Percentiles rank a stretch among this genome's conserved stretches.
Conservation (phyloP, 2,113 vertebrate species). For the Chamaea fasciata region DNA sequence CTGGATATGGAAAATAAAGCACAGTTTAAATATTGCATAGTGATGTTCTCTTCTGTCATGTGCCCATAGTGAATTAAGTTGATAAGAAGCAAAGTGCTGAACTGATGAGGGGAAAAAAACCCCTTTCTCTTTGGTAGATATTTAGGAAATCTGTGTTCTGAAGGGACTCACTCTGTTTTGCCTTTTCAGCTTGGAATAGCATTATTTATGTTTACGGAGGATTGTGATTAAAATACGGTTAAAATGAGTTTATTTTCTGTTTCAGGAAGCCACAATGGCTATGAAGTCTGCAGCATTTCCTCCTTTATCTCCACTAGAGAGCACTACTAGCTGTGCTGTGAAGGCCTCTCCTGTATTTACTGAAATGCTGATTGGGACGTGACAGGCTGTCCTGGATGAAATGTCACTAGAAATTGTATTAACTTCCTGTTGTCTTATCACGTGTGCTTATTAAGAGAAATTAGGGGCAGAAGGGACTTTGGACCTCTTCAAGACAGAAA, state of each 20-base stretch:
- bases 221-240: neutral
- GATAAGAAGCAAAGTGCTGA: neutral
- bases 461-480: neutral
- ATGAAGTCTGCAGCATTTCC: neutral
- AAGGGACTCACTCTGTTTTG: neutral
- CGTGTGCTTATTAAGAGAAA: neutral
- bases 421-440: neutral
- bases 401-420: neutral
- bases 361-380: neutral
- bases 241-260: neutral
- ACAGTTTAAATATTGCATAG: neutral
- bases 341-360: neutral
- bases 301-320: neutral
- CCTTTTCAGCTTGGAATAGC: neutral
- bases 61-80: rapidly evolving
- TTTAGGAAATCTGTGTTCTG: neutral
- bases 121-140: neutral
- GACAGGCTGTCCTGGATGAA: neutral
- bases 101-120: neutral
- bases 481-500: neutral
- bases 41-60: neutral
- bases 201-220: neutral
- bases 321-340: neutral
- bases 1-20: neutral
- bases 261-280: neutral